Evolutionary conservation across 2,113 vertebrate genomes (phyloP).

Genomic region (Origma solitaria): DNA sequence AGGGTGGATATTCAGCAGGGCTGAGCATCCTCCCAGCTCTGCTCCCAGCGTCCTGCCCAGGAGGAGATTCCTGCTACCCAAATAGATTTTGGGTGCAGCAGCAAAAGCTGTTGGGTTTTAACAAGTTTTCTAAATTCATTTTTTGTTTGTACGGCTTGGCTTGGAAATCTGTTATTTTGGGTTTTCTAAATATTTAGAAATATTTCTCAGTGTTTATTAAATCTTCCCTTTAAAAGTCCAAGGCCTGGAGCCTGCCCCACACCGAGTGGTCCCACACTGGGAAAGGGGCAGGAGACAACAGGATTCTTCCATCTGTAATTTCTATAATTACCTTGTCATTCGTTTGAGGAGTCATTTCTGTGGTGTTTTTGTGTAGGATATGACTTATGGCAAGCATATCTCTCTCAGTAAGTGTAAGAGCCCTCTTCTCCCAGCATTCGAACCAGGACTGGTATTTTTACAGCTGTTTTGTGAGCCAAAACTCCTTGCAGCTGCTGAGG

Average conservation of each 20-base stretch:
- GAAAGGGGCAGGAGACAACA: not conserved
- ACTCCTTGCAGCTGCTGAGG: slow-evolving; percentile 25
- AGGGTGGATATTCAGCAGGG: not conserved
- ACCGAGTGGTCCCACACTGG: not conserved
- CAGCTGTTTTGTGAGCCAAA: slow-evolving; percentile 41
- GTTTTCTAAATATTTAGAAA: slow-evolving; percentile 56
- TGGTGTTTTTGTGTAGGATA: slow-evolving; percentile 15
- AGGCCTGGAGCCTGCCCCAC: not conserved
- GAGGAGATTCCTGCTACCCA: not conserved
- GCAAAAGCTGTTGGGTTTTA: slow-evolving; percentile 22
- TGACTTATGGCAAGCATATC: not conserved
- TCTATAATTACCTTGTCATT: not conserved
- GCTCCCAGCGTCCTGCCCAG: not conserved
- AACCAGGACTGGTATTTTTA: slow-evolving; percentile 37
- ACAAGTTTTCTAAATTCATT: not conserved
- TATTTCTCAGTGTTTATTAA: slow-evolving; percentile 48
- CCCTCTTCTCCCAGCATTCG: not conserved
- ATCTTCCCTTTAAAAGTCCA: not conserved
- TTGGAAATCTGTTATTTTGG: slow-evolving; percentile 9
- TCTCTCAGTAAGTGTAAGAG: not conserved
- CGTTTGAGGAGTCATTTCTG: not conserved
- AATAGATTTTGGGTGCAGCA: not conserved
- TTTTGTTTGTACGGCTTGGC: slow-evolving; percentile 24
- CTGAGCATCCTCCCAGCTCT: not conserved
- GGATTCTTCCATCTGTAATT: slow-evolving; percentile 16